Evolutionary conservation across 2,797 vertebrate genomes (phyloP).

Genomic region (Onychomys torridus): DNA sequence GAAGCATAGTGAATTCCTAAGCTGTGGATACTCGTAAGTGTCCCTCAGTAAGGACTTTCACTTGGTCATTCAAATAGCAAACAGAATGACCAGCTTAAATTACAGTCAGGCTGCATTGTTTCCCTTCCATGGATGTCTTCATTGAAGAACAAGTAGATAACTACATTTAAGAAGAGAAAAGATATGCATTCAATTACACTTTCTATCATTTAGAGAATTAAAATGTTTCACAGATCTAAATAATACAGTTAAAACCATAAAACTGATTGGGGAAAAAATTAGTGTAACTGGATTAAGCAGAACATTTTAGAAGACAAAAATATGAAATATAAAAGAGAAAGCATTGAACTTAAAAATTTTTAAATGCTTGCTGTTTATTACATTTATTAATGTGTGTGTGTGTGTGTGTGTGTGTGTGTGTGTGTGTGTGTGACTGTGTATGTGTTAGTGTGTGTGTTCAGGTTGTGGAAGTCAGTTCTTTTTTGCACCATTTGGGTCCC

Average conservation of each 20-base stretch:
- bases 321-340: constrained; percentile 25
- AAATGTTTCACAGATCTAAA: constrained; percentile 15
- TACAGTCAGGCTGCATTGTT: background rate
- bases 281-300: background rate
- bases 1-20: background rate
- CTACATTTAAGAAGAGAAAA: background rate
- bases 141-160: background rate
- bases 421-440: background rate
- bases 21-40: background rate
- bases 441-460: background rate
- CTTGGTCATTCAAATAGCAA: background rate
- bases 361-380: constrained; percentile 9
- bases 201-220: background rate
- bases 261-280: constrained; percentile 18
- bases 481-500: background rate
- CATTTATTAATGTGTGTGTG: background rate
- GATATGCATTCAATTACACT: background rate
- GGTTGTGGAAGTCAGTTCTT: background rate
- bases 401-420: background rate
- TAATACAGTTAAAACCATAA: constrained; percentile 2
- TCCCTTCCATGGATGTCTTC: constrained; percentile 11
- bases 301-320: constrained; percentile 18
- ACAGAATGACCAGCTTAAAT: background rate
- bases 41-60: background rate
- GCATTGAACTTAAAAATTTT: background rate